phyloP scores from a whole-genome alignment of 2,888 invertebrate species.

The Rhingia campestris region DNA sequence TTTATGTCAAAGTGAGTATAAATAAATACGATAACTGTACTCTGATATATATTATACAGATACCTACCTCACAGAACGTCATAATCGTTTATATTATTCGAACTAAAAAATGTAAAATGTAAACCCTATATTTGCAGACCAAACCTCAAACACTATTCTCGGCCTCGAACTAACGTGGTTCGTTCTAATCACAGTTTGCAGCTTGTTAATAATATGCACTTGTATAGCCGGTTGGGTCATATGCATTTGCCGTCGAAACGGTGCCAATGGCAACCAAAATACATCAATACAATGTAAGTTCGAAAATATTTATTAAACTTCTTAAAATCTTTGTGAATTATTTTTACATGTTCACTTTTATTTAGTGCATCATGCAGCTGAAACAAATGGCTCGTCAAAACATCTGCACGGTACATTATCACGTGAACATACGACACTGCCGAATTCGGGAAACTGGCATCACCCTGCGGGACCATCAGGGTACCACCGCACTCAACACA shows the following conservation, averaged over 20 bases:
- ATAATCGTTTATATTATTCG: no score
- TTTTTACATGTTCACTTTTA: neutral
- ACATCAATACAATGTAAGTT: constrained; percentile 83
- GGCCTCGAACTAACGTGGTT: constrained; percentile 91
- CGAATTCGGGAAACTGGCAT: constrained; percentile 95
- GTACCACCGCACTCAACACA: constrained; percentile 83
- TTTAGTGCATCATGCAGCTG: constrained; percentile 83
- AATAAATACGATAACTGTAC: neutral
- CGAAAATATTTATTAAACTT: neutral
- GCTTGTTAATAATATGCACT: constrained; percentile 87
- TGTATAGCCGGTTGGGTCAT: constrained; percentile 88
- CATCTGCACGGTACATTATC: constrained; percentile 85
- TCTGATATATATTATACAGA: no score
- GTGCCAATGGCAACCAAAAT: constrained; percentile 83
- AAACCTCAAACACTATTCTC: constrained; percentile 86
- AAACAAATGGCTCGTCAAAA: constrained; percentile 88
- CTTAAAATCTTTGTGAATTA: neutral
- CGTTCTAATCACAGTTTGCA: constrained; percentile 88
- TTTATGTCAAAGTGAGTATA: constrained; percentile 91
- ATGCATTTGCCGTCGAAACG: constrained; percentile 89
- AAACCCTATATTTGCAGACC: constrained; percentile 83
- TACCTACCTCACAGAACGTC: no score
- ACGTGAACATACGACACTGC: constrained; percentile 85
- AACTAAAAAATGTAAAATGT: neutral
- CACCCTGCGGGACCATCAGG: constrained; percentile 92